Percentiles rank a stretch among this genome's conserved stretches.
phyloP scores from a whole-genome alignment of 2,113 vertebrate species.

The Gnathonemus echidnorhynchus region DNA sequence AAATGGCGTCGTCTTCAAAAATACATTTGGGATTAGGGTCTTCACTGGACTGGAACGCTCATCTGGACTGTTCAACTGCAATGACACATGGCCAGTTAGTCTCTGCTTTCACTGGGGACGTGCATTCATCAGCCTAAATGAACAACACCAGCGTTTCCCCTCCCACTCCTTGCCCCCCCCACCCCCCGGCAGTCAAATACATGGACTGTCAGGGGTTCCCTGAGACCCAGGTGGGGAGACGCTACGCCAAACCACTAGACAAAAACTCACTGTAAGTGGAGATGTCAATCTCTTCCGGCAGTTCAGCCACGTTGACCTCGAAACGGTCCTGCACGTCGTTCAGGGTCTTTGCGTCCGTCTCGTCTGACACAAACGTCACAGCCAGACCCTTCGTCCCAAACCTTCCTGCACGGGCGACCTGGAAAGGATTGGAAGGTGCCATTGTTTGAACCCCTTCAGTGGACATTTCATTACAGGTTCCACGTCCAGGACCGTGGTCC shows the following conservation, averaged over 20 bases:
- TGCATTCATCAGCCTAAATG: neutral
- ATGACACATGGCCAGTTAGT: neutral
- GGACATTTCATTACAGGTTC: neutral
- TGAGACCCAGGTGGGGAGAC: neutral
- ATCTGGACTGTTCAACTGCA: constrained; percentile 70
- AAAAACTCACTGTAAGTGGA: constrained; percentile 74
- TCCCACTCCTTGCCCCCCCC: neutral
- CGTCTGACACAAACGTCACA: constrained; percentile 78
- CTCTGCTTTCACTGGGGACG: neutral
- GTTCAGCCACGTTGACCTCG: constrained; percentile 81
- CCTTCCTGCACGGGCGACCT: constrained; percentile 79
- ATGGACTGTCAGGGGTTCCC: neutral
- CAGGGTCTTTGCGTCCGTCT: constrained; percentile 72
- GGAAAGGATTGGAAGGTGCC: neutral
- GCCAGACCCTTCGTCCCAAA: constrained; percentile 83
- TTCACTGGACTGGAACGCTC: constrained; percentile 39
- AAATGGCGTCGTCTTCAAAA: constrained; percentile 38
- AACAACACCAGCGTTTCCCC: neutral
- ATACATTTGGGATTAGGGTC: constrained; percentile 17
- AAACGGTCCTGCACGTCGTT: constrained; percentile 83
- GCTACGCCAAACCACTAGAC: neutral
- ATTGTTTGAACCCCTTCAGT: neutral
- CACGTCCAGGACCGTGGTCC: neutral
- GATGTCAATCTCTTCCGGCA: constrained; percentile 82
- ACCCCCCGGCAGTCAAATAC: neutral